Evolutionary conservation across 2,888 invertebrate genomes (phyloP), one percentile per base, ranked within the genome.

Genomic region (Allophyes oxyacanthae): DNA sequence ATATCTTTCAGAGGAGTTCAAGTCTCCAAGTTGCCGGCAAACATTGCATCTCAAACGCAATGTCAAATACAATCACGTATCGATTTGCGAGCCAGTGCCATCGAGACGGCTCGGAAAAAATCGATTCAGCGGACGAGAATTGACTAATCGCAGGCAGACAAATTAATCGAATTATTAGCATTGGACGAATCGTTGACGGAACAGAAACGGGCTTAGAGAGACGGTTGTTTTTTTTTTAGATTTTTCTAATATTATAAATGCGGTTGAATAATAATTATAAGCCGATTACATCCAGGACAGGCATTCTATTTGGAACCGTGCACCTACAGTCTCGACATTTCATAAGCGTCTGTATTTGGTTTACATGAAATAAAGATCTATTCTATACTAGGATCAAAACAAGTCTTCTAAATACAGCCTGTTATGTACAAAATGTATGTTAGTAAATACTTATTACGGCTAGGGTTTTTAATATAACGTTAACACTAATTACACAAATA

Each of bases 111-210:
- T 55, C 46, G 53, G 71, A 81, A 85, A 83, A 79, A 84, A 58
- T 67, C 66, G 65, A 72, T 64, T 58, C 65, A 60, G 58, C 44
- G 52, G 66, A 66, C 64, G 57, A 70, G 75, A 73, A 55, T 73
- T 74, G 72, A 78, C 78, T 85, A 80, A 84, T 83, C 85, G 78
- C 69, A 61, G 57, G 40, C 76, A 69, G 81, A 86, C 82, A 83
- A 86, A 87, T 86, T 88, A 86, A 86, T 85, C 81, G 83, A 82
- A 82, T 83, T 77, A 79, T 78, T 72, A 73, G 56, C 61, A 56
- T 48, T 54, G 30, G 10, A 49, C 51, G 65, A 70, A 64, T 58
- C 14, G 28, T 14, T 42, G 53, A 51, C 62, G 56, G 64, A 65
- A 58, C 55, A 66, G 48, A 51, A 69, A 55, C 46, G 20, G 38